Evolutionary conservation across 1,140 invertebrate genomes (phyloP), one percentile per base, ranked within the genome.

Genomic region (Sarcophaga bullata): DNA sequence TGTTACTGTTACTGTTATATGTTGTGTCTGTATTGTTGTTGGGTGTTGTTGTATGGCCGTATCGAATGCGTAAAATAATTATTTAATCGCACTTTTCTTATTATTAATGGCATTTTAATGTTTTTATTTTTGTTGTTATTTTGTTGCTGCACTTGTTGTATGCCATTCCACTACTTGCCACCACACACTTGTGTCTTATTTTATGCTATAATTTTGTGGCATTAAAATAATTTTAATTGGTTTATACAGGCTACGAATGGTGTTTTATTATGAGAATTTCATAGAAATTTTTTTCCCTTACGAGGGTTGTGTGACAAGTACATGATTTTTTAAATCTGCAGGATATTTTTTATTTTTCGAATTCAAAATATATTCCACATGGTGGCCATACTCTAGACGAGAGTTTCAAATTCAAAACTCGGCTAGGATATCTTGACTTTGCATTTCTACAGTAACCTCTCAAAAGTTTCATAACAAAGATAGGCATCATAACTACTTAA

Each of bases 201-300:
- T 17, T 19, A 50, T 78, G 6, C n/a, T 78, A 48, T 78, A 78
- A 78, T 78, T 78, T 78, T 17, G 17, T 78, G 75, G 75, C 37
- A 78, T 78, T 78, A 78, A 78, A 78, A 78, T 78, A 15, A 78
- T 78, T 78, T 78, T 78, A 78, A 78, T 78, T 78, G n/a, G 48
- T 78, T 78, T 25, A 37, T 37, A 37, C 25, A 37, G 25, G 25
- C 25, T 37, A 37, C 25, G 25, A 37, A 37, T 37, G 25, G 25
- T 37, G 25, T 37, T 37, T 37, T 4, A 37, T 37, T 37, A 37
- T 37, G 25, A 2, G 25, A 37, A 37, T 37, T 37, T 37, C 4
- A 37, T 37, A 37, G 4, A 37, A 37, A 37, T 37, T 37, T 37
- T 37, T 37, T 2, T 37, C 25, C 4, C 25, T 37, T 37, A 37